Conservation (phyloP, 2,888 invertebrate species). For the Electrophaes corylata region DNA sequence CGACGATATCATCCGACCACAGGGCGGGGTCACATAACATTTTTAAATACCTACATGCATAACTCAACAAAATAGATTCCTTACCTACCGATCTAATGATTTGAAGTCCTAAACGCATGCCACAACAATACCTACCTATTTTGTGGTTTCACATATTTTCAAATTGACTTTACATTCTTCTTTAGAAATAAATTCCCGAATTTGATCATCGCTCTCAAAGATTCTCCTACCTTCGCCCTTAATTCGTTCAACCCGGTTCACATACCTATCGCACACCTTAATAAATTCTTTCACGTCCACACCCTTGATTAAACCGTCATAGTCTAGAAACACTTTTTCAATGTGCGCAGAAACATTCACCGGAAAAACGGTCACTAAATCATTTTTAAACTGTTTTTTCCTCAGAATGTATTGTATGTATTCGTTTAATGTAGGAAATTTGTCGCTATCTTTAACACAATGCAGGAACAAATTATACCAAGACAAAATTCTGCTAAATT, state of each 20-base stretch:
- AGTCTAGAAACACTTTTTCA: neutral
- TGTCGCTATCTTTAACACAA: neutral
- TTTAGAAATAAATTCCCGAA: neutral
- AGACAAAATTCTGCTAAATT: neutral
- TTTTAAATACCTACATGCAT: no score
- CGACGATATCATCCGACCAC: no score
- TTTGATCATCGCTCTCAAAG: neutral
- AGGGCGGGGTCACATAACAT: no score
- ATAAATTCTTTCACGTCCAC: neutral
- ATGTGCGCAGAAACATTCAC: neutral
- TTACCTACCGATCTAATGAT: no score
- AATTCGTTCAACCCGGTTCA: neutral
- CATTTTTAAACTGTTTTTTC: neutral
- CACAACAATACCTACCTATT: no score
- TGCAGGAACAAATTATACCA: neutral
- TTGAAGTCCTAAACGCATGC: no score
- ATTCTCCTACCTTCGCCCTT: neutral
- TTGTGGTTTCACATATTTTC: neutral
- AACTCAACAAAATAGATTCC: no score
- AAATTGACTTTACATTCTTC: neutral
- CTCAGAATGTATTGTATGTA: neutral
- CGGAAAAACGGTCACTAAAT: neutral
- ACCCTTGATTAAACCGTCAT: neutral
- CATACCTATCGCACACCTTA: neutral
- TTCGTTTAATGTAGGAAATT: neutral